Conservation (phyloP, 2,113 vertebrate genomes). For the Dinomys branickii region DNA sequence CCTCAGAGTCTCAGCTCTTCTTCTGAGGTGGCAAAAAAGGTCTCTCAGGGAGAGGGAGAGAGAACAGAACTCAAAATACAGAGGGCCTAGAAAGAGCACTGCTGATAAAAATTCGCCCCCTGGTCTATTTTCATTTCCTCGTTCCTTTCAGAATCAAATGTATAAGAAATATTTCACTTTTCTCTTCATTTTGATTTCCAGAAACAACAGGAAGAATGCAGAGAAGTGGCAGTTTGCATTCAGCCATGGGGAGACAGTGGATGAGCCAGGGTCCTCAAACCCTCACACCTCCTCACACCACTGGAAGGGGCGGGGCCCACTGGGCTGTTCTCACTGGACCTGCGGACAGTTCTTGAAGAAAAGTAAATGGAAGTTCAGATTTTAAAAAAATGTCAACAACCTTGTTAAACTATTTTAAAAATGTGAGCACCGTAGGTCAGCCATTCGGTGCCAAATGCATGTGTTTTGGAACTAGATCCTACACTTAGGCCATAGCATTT, state of each 20-base stretch:
- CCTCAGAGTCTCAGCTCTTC: background rate
- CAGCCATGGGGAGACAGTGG: background rate
- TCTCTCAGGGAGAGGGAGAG: background rate
- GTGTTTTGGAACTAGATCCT: background rate
- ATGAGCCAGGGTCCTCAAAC: too few relatives aligned
- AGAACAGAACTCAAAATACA: background rate
- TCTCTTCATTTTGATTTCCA: background rate
- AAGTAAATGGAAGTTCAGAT: background rate
- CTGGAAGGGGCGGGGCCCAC: background rate
- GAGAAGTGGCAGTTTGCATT: background rate
- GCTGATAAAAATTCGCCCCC: background rate
- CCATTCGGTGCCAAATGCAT: background rate
- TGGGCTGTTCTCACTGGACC: background rate
- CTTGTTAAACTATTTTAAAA: background rate
- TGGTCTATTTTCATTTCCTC: background rate
- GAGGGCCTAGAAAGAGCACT: too few relatives aligned
- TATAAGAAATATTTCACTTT: background rate
- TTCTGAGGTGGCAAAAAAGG: background rate
- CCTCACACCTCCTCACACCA: fast-evolving
- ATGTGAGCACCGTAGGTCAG: background rate
- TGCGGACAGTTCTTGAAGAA: background rate
- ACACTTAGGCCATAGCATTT: background rate
- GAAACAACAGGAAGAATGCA: background rate
- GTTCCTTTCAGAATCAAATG: constrained; percentile 44
- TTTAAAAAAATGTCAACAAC: background rate